These are phyloP conservation scores for Anser brachyrhynchus DNA, from an alignment of 2,113 vertebrate genomes.

Conservation along the genomic window DNA sequence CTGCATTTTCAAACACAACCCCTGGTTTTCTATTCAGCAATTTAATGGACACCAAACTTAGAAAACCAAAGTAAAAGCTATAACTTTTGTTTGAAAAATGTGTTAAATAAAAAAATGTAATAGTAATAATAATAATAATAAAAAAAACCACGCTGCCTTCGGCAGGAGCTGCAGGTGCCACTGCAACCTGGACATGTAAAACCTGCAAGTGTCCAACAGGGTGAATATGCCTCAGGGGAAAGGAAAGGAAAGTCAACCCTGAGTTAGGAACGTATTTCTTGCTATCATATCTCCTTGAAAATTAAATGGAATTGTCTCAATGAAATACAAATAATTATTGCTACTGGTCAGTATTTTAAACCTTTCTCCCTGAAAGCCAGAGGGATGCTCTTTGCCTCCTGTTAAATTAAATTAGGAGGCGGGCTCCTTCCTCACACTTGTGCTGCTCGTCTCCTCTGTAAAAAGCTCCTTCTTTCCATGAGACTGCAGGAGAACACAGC, in stretches of 20 bases:
- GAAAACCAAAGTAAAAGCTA: neutral
- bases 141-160: neutral
- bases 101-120: too few relatives aligned
- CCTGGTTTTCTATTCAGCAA: neutral
- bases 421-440: neutral
- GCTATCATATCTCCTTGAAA: neutral
- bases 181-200: neutral
- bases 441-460: neutral
- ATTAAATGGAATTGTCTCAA: neutral
- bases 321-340: neutral
- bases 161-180: neutral
- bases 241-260: neutral
- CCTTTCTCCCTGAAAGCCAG: neutral
- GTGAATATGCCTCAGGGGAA: fast-evolving
- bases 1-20: neutral
- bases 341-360: neutral
- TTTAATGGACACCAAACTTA: neutral
- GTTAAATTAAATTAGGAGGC: neutral
- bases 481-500: neutral
- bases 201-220: neutral
- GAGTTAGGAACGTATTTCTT: neutral
- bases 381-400: neutral
- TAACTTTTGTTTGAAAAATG: neutral
- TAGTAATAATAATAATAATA: too few relatives aligned
- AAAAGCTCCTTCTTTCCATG: neutral